These are phyloP conservation scores for Ramphastos sulfuratus DNA, from an alignment of 2,113 vertebrate genomes.

Conservation along the genomic window DNA sequence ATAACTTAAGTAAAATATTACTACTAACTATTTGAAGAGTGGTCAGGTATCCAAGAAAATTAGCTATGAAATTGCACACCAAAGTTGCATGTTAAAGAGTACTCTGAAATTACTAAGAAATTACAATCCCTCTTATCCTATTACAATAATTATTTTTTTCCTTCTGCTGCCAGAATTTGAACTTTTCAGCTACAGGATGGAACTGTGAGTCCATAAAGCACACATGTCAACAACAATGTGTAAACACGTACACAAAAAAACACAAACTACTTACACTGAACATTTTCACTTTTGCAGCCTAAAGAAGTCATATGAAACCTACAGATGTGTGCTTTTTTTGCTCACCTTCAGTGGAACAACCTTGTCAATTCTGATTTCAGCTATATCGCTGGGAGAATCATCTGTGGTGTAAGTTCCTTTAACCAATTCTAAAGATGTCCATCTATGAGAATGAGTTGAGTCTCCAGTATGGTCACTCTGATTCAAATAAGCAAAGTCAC, in stretches of 20 bases:
- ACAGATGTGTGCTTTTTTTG: neutral
- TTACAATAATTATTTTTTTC: neutral
- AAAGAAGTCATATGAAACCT: neutral
- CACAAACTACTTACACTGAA: neutral
- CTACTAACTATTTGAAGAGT: neutral
- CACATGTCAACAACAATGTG: neutral
- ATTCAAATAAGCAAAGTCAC: conserved; percentile 20
- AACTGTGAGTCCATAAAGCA: neutral
- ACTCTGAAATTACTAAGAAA: neutral
- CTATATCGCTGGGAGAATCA: conserved; percentile 95
- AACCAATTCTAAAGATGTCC: conserved; percentile 96
- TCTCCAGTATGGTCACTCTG: conserved; percentile 96
- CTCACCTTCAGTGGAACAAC: conserved; percentile 95
- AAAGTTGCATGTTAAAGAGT: neutral
- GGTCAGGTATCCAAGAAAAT: neutral
- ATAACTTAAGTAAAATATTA: neutral
- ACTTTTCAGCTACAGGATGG: neutral
- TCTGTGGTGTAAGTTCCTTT: conserved; percentile 99
- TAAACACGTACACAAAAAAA: neutral
- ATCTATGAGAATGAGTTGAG: conserved; percentile 94
- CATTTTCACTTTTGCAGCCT: neutral
- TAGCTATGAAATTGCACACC: neutral
- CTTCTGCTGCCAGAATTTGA: neutral
- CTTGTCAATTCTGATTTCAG: conserved; percentile 97
- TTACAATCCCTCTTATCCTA: neutral